Evolutionary conservation across 2,113 vertebrate species (phyloP).

Genomic region (Hirundichthys speculiger): DNA sequence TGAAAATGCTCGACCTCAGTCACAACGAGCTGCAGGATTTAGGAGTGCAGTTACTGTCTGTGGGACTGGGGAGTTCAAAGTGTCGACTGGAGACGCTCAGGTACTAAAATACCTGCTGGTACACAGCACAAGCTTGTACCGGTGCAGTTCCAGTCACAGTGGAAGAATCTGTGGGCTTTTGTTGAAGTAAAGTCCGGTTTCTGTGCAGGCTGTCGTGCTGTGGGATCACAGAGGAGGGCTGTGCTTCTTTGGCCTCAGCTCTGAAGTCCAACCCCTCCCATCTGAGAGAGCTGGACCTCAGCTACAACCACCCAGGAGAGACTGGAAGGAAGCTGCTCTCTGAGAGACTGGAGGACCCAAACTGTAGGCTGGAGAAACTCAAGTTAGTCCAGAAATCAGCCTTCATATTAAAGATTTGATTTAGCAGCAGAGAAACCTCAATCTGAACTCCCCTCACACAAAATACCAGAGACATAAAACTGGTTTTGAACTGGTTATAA

Average conservation of each 20-base stretch:
- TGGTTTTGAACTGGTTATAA: too few relatives aligned
- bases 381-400: background rate
- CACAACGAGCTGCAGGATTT: constrained; percentile 8
- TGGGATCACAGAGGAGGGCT: constrained; percentile 20
- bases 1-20: constrained; percentile 21
- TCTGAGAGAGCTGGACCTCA: constrained; percentile 1
- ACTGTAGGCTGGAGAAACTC: constrained; percentile 20
- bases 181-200: background rate
- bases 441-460: background rate
- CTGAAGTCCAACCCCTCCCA: background rate
- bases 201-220: constrained; percentile 13
- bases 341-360: constrained; percentile 10
- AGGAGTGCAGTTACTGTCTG: constrained; percentile 18
- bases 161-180: background rate
- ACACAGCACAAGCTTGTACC: too few relatives aligned
- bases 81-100: constrained; percentile 20
- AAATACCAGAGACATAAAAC: background rate
- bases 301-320: background rate
- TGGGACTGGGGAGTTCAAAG: constrained; percentile 8
- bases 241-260: constrained; percentile 3
- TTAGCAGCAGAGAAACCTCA: background rate
- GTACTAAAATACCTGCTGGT: background rate
- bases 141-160: background rate
- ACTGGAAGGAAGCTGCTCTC: constrained; percentile 9
- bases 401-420: background rate